Percentiles rank a stretch among this genome's conserved stretches.
Evolutionary conservation across 1,140 invertebrate genomes (phyloP).

Genomic region (Holotrichia oblita): DNA sequence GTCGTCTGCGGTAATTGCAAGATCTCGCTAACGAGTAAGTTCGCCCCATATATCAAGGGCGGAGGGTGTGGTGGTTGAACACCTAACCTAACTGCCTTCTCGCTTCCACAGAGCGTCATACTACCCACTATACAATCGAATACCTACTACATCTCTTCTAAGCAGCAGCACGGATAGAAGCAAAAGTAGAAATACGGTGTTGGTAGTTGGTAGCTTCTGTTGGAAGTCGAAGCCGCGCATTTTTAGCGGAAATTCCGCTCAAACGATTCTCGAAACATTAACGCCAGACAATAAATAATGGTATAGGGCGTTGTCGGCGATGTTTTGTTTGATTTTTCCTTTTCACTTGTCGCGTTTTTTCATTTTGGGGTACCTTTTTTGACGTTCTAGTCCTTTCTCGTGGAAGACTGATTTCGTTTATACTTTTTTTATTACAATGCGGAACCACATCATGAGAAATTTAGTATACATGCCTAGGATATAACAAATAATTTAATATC

Average conservation of each 20-base stretch:
- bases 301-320: background rate
- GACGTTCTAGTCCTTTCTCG: too few relatives aligned
- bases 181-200: too few relatives aligned
- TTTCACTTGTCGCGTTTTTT: background rate
- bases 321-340: background rate
- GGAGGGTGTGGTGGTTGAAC: background rate
- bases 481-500: too few relatives aligned
- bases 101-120: background rate
- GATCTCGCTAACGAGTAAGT: slow-evolving; percentile 9
- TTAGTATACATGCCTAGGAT: too few relatives aligned
- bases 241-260: background rate
- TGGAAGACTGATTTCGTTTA: too few relatives aligned
- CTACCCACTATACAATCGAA: background rate
- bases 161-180: too few relatives aligned
- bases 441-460: too few relatives aligned
- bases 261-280: background rate
- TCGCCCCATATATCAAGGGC: slow-evolving; percentile 6
- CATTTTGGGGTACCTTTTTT: background rate
- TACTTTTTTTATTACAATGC: too few relatives aligned
- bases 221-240: background rate
- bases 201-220: too few relatives aligned
- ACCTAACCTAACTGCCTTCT: background rate
- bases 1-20: background rate
- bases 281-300: background rate
- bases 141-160: too few relatives aligned